Evolutionary conservation across 2,797 vertebrate genomes (phyloP).

Genomic region (Rhyacichthys aspro): DNA sequence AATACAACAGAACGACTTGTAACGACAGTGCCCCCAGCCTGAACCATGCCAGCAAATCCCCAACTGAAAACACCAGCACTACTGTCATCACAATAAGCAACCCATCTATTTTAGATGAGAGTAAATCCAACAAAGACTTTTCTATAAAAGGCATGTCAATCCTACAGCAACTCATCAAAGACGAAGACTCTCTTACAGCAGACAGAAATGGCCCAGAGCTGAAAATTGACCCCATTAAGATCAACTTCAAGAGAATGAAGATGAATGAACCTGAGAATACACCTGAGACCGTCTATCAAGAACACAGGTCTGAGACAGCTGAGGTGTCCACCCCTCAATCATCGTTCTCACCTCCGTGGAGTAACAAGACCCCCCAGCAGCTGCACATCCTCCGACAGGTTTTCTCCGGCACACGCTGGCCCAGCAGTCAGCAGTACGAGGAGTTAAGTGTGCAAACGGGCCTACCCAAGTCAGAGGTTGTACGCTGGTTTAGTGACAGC

Average conservation of each 20-base stretch:
- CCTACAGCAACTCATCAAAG: conserved; percentile 75
- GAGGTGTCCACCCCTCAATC: conserved; percentile 55
- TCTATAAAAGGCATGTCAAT: conserved; percentile 76
- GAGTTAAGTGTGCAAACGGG: conserved; percentile 86
- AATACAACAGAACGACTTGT: conserved; percentile 64
- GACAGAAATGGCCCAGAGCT: conserved; percentile 70
- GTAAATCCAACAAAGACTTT: conserved; percentile 74
- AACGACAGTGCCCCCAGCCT: conserved; percentile 67
- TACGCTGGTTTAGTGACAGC: conserved; percentile 95
- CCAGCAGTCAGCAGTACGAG: conserved; percentile 90
- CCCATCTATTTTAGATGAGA: conserved; percentile 62
- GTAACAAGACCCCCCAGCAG: conserved; percentile 90
- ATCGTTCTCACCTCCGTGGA: conserved; percentile 71
- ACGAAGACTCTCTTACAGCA: conserved; percentile 64
- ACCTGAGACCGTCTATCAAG: conserved; percentile 53
- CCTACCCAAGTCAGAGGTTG: conserved; percentile 90
- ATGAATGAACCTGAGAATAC: conserved; percentile 85
- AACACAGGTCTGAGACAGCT: conserved; percentile 57
- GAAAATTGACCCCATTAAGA: conserved; percentile 92
- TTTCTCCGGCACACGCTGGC: conserved; percentile 91
- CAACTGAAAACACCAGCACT: conserved; percentile 72
- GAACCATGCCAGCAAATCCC: conserved; percentile 78
- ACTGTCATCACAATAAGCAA: conserved; percentile 73
- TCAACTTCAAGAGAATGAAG: conserved; percentile 91
- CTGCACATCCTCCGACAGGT: conserved; percentile 89